phyloP scores from a whole-genome alignment of 2,888 invertebrate species.

The Perizoma flavofasciatum region DNA sequence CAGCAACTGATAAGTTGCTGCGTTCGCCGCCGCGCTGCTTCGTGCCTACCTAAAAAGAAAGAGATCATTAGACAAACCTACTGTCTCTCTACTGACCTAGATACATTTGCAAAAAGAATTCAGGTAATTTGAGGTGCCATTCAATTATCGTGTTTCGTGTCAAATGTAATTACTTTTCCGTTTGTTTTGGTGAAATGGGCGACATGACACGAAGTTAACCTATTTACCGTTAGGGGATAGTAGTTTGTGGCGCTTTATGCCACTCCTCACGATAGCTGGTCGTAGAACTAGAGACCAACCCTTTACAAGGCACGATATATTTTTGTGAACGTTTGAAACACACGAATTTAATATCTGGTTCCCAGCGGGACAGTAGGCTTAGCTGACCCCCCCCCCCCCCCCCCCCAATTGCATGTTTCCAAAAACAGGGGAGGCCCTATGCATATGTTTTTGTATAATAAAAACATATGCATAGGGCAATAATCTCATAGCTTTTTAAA shows the following conservation, averaged over 20 bases:
- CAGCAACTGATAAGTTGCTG: no score
- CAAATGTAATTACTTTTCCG: slow-evolving; percentile 51
- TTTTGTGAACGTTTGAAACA: not conserved
- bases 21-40: no score
- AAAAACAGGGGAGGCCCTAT: no score
- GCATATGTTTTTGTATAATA: no score
- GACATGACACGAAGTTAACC: slow-evolving; percentile 60
- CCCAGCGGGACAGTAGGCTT: no score
- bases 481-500: no score
- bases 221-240: slow-evolving; percentile 51
- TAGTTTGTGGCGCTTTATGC: slow-evolving; percentile 48
- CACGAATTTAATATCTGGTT: no score
- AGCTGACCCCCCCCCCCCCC: no score
- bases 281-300: not conserved
- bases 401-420: no score
- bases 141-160: slow-evolving; percentile 52
- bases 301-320: slow-evolving; percentile 51
- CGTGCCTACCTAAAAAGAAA: not conserved
- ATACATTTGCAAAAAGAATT: slow-evolving; percentile 25
- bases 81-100: no score
- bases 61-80: not conserved
- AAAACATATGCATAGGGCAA: no score
- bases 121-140: slow-evolving; percentile 13
- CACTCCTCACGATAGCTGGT: slow-evolving; percentile 46
- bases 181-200: slow-evolving; percentile 47